These are phyloP conservation scores for Aepyceros melampus DNA, from an alignment of 2,113 vertebrate species.

Conservation along the genomic window DNA sequence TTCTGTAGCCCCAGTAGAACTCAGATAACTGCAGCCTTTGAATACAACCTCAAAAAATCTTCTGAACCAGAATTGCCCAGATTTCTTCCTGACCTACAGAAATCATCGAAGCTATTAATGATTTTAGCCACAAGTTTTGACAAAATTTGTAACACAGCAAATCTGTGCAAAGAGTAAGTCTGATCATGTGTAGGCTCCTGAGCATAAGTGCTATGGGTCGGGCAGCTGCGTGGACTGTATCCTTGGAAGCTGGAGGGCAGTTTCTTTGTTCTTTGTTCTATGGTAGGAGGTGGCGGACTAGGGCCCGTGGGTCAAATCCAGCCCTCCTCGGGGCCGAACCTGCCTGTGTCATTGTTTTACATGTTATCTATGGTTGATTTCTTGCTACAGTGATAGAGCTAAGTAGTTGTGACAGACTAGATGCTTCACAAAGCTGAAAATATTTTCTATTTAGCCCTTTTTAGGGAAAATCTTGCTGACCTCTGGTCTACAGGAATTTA, in stretches of 20 bases:
- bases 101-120: background rate
- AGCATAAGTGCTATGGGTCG: background rate
- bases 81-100: background rate
- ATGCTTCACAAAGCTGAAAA: background rate
- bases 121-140: background rate
- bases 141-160: background rate
- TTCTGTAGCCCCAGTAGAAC: background rate
- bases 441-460: background rate
- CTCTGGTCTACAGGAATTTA: background rate
- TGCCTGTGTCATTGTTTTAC: background rate
- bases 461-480: background rate
- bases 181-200: background rate
- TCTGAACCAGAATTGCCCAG: background rate
- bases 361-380: background rate
- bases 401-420: background rate
- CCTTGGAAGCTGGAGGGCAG: background rate
- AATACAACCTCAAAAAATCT: background rate
- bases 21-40: background rate
- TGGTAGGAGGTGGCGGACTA: background rate
- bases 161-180: background rate
- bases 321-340: fast-evolving
- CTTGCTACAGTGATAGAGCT: background rate
- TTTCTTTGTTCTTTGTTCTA: background rate
- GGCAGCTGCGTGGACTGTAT: no score
- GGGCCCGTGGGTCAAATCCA: background rate